Conservation (phyloP, 2,797 vertebrate genomes). For the Coluber constrictor region DNA sequence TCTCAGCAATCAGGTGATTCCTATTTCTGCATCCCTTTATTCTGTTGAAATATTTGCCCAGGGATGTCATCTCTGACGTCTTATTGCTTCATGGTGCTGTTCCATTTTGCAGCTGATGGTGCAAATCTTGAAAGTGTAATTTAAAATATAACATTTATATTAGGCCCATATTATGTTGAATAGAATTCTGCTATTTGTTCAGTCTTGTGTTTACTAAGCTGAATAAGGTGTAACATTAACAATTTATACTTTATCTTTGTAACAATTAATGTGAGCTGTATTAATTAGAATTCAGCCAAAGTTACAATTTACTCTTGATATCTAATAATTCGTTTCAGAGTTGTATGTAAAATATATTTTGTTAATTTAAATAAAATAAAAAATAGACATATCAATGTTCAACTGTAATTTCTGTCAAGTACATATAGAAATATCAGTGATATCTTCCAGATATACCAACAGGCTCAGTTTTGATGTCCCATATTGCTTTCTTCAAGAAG, state of each 20-base stretch:
- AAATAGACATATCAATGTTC: slow-evolving; percentile 58
- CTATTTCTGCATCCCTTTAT: neutral
- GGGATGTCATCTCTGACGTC: neutral
- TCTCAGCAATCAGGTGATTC: slow-evolving; percentile 3
- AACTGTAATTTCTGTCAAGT: slow-evolving; percentile 41
- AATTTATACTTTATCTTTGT: slow-evolving; percentile 54
- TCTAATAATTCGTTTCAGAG: slow-evolving; percentile 48
- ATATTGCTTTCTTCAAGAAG: neutral
- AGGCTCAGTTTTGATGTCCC: neutral
- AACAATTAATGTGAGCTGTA: neutral
- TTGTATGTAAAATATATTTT: slow-evolving; percentile 56
- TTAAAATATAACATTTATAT: slow-evolving; percentile 63
- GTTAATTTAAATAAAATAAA: slow-evolving; percentile 72
- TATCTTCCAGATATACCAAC: neutral
- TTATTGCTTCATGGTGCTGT: slow-evolving; percentile 46
- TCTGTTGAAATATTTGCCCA: neutral
- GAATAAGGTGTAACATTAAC: slow-evolving; percentile 67
- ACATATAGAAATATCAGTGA: neutral
- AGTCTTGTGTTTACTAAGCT: slow-evolving; percentile 59
- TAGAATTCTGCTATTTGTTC: slow-evolving; percentile 66
- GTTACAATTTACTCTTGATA: slow-evolving; percentile 43
- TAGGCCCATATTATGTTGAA: slow-evolving; percentile 58
- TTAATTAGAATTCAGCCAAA: slow-evolving; percentile 29
- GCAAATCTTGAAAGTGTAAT: slow-evolving; percentile 57
- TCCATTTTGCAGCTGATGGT: slow-evolving; percentile 36